A percentile compares a stretch with the other conserved stretches of the same genome.
These are phyloP conservation scores for Urophycis tenuis DNA, from an alignment of 2,797 vertebrate genomes.

Conservation along the genomic window DNA sequence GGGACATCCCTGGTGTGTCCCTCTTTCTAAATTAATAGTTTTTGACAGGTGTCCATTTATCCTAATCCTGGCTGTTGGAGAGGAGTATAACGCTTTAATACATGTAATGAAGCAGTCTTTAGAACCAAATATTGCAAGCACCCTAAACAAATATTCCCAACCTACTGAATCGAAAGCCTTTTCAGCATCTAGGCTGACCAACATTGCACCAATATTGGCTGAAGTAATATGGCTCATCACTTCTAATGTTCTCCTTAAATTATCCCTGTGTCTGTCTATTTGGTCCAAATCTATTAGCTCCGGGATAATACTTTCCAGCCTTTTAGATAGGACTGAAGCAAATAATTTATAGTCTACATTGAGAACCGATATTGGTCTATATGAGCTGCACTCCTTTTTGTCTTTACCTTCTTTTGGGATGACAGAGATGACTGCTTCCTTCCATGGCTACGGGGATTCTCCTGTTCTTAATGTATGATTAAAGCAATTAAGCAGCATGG, in stretches of 20 bases:
- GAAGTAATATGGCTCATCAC: constrained; percentile 11
- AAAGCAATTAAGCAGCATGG: neutral
- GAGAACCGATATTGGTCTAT: constrained; percentile 3
- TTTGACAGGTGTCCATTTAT: constrained; percentile 14
- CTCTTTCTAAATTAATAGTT: constrained; percentile 4
- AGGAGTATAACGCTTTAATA: constrained; percentile 1
- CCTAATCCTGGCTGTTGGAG: constrained; percentile 9
- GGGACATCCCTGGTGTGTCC: constrained; percentile 7
- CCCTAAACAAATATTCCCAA: constrained; percentile 3
- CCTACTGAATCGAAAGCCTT: constrained; percentile 15
- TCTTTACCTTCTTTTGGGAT: constrained; percentile 6
- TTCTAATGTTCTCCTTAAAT: constrained; percentile 18
- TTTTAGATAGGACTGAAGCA: constrained; percentile 6
- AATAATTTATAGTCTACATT: constrained; percentile 10
- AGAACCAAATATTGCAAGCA: constrained; percentile 6
- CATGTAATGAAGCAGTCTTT: neutral
- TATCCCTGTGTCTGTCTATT: constrained; percentile 13
- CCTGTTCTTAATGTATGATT: constrained; percentile 12
- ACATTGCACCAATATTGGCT: neutral
- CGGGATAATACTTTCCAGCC: neutral
- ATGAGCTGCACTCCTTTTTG: constrained; percentile 6
- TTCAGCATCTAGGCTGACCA: constrained; percentile 10
- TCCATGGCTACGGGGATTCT: too few relatives aligned
- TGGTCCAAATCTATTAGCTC: constrained; percentile 11
- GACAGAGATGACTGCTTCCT: neutral